Conservation (phyloP, 1,140 invertebrate species). For the Drosophila arizonae region DNA sequence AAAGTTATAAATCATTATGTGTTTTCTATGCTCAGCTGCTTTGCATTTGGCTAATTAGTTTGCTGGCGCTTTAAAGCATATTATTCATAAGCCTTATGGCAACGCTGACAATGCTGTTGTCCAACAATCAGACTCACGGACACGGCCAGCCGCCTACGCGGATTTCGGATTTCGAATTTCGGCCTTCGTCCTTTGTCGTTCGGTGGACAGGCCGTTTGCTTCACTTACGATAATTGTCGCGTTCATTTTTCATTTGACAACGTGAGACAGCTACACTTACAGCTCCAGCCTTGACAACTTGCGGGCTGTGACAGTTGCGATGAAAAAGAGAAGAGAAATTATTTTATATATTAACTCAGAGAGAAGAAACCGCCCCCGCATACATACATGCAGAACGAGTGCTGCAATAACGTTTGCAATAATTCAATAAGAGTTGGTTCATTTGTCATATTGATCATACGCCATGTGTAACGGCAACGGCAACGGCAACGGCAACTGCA, state of each 20-base stretch:
- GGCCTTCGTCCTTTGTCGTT: conserved; percentile 1
- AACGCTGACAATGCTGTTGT: conserved; percentile 13
- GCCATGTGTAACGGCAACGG: conserved; percentile 55
- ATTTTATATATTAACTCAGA: conserved; percentile 7
- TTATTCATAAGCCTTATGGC: conserved; percentile 46
- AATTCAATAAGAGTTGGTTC: conserved; percentile 71
- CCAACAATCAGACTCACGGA: background rate
- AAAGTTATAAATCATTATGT: conserved; percentile 57
- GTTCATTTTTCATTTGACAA: conserved; percentile 79
- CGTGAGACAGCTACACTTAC: conserved; percentile 52
- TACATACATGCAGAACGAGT: background rate
- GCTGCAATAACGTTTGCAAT: conserved; percentile 50
- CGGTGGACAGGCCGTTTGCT: conserved; percentile 35
- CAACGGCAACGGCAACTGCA: conserved; percentile 52
- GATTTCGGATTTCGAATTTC: conserved; percentile 18
- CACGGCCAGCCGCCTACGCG: background rate
- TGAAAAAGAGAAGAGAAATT: conserved; percentile 6
- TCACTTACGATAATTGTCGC: conserved; percentile 77
- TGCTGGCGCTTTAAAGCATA: conserved; percentile 47
- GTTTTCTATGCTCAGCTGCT: conserved; percentile 22
- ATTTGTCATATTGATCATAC: conserved; percentile 68
- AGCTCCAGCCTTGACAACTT: conserved; percentile 61
- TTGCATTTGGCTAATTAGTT: conserved; percentile 73
- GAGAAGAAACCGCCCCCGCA: background rate
- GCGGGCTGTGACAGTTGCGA: conserved; percentile 48